Base-by-base conservation (phyloP, 2,797 vertebrate species). In the Neosilurus hyrtlii region DNA sequence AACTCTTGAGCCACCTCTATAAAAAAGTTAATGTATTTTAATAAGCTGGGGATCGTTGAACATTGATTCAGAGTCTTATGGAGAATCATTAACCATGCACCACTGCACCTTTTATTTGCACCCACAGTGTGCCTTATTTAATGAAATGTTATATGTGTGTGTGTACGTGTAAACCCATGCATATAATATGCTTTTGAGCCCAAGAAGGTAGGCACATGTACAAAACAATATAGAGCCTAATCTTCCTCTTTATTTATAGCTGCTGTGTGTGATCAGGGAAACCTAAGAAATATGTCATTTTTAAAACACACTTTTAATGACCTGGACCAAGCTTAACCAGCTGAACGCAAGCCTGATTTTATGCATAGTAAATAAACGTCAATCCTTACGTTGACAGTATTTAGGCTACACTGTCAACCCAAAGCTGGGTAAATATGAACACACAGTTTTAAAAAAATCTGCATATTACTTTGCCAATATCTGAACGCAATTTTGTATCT, bases 21-120 rank as follows among this genome's bases (percentile, higher is more conserved):
- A 79, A 87, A 88, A 35, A 89, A 89, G 86, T 86, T 90, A 89
- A 91, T 91, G 87, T 89, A 83, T 86, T 89, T 88, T 83, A 88
- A 79, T 82, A 82, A 87, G 83, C 83, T 56, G 26, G 80, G 85
- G 86, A 87, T 82, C 66, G 68, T 37, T 85, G 79, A 87, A 83
- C 86, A 88, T 86, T 86, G 85, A 88, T 87, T 84, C 82, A 85
- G 79, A 79, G 82, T 61, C 85, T 65, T 63, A 71, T 35, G 22
- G 56, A 80, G 79, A 56, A 62, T 54, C 37, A 82, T 87, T 85
- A 83, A 83, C 61, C 76, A 88, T 30, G 80, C 85, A 85, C 81
- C 76, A 37, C 74, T 86, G 84, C 82, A 83, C 81, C 49, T 82
- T 57, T 70, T 78, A 75, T 73, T 57, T 35, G 26, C 59, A 72